Evolutionary conservation across 2,113 vertebrate genomes (phyloP).

Genomic region (Serinus canaria): DNA sequence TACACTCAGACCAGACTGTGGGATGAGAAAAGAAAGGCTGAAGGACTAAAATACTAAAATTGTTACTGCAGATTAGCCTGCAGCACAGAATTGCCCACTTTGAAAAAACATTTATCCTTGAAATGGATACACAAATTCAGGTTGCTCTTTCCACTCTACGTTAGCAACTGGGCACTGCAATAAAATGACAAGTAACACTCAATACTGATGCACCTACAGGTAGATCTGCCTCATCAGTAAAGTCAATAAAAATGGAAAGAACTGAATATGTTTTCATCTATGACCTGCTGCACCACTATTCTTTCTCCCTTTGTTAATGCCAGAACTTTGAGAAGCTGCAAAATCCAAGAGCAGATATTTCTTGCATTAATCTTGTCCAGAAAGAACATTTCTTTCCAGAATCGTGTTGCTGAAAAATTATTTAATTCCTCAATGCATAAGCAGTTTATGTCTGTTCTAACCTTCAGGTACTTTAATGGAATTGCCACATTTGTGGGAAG

Average conservation of each 20-base stretch:
- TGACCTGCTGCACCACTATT: fast-evolving
- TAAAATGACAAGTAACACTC: neutral
- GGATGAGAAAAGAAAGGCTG: neutral
- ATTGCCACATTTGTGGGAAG: neutral
- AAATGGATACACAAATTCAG: neutral
- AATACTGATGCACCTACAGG: neutral
- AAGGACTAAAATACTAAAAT: neutral
- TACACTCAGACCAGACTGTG: neutral
- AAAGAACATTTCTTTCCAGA: neutral
- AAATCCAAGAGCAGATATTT: neutral
- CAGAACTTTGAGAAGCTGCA: neutral
- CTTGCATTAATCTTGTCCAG: neutral
- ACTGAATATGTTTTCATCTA: neutral
- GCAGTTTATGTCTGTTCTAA: neutral
- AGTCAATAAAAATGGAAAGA: neutral
- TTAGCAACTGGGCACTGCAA: neutral
- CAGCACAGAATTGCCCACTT: neutral
- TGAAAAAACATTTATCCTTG: neutral
- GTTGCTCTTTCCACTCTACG: neutral
- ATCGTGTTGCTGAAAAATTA: neutral
- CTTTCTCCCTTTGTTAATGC: neutral
- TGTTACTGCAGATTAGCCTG: neutral
- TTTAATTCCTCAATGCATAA: neutral
- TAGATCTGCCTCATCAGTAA: neutral
- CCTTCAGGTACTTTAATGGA: neutral